These are phyloP conservation scores for Phocides pigmalion DNA, from an alignment of 1,140 invertebrate genomes.

Conservation along the genomic window DNA sequence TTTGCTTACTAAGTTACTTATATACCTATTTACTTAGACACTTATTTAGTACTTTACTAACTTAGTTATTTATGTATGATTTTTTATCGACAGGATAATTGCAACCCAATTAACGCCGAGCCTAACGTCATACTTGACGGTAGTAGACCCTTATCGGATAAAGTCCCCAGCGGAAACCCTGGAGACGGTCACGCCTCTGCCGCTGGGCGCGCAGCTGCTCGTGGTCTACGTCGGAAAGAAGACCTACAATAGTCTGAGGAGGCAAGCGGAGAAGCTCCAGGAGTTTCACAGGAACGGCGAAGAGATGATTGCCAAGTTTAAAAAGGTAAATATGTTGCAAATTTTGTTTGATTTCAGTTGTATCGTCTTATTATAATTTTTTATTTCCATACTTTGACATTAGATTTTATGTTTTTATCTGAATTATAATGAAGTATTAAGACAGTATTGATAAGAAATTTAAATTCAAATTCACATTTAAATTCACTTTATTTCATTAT, in stretches of 20 bases:
- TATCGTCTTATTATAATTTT: too few relatives aligned
- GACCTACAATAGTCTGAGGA: constrained; percentile 84
- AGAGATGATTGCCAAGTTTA: constrained; percentile 67
- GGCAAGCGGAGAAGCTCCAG: constrained; percentile 70
- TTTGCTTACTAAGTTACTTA: too few relatives aligned
- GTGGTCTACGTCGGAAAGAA: constrained; percentile 88
- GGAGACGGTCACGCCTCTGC: constrained; percentile 87
- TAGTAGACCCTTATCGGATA: constrained; percentile 92
- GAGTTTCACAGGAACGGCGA: constrained; percentile 66
- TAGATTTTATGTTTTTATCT: too few relatives aligned
- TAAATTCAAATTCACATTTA: too few relatives aligned
- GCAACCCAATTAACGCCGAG: constrained; percentile 89
- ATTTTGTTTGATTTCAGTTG: too few relatives aligned
- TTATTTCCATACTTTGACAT: too few relatives aligned
- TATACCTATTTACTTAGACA: too few relatives aligned
- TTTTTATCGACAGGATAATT: constrained; percentile 87
- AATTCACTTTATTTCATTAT: too few relatives aligned
- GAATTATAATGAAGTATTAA: too few relatives aligned
- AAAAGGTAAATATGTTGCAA: constrained; percentile 66
- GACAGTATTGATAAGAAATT: too few relatives aligned
- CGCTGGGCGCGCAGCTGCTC: constrained; percentile 90
- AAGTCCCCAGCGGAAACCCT: constrained; percentile 90
- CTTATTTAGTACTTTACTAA: too few relatives aligned
- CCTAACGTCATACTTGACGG: constrained; percentile 90
- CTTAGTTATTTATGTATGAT: too few relatives aligned